These are phyloP conservation scores for Ricordea florida DNA, from an alignment of 92 coral and sea anemone species.

Conservation along the genomic window DNA sequence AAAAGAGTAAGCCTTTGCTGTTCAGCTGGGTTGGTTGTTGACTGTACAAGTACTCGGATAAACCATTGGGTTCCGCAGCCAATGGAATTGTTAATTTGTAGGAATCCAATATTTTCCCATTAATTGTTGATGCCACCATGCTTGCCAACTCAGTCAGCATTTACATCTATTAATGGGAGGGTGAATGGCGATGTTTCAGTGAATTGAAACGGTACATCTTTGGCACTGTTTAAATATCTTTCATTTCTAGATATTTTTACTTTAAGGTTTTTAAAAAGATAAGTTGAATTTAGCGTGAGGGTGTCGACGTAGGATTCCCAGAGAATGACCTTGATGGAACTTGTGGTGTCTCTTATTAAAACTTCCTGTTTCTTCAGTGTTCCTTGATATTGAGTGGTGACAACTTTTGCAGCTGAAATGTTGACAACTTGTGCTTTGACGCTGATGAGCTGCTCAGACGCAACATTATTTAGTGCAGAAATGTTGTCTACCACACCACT, in stretches of 20 bases:
- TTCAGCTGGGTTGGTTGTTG: conserved; percentile 39
- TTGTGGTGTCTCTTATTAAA: conserved; percentile 23
- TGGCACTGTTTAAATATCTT: conserved; percentile 51
- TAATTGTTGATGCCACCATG: conserved; percentile 36
- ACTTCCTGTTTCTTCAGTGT: conserved; percentile 39
- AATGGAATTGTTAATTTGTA: conserved; percentile 37
- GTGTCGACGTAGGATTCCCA: conserved; percentile 49
- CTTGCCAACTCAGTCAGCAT: conserved; percentile 19
- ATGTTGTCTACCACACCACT: conserved; percentile 19
- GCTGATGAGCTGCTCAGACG: conserved; percentile 27
- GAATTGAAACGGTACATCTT: conserved; percentile 42
- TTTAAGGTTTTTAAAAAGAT: conserved; percentile 49
- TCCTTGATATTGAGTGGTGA: conserved; percentile 25
- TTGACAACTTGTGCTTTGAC: conserved; percentile 26
- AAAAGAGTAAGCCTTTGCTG: conserved; percentile 28
- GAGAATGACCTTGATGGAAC: conserved; percentile 41
- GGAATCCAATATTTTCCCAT: conserved; percentile 67
- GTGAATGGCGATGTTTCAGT: conserved; percentile 51
- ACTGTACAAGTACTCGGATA: conserved; percentile 40
- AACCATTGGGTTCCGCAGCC: conserved; percentile 51
- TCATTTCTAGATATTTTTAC: conserved; percentile 38
- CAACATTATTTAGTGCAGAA: conserved; percentile 33
- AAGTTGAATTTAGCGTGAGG: conserved; percentile 29
- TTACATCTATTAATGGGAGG: conserved; percentile 32
- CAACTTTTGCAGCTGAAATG: conserved; percentile 35